Conservation (phyloP, 2,888 invertebrate species). For the Tortricodes alternella region DNA sequence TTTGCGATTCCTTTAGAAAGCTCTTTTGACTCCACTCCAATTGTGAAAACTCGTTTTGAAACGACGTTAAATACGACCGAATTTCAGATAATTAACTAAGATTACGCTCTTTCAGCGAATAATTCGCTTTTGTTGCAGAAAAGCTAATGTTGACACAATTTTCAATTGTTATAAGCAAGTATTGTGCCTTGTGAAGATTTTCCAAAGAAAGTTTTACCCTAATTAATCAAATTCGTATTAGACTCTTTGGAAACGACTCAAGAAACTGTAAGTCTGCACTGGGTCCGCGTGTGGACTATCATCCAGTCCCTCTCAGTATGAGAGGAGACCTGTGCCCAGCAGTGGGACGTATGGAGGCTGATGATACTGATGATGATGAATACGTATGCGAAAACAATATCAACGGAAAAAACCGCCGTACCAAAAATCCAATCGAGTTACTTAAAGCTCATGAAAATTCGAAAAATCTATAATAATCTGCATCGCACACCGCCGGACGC, state of each 20-base stretch:
- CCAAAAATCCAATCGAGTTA: slow-evolving; percentile 72
- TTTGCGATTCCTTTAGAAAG: slow-evolving; percentile 75
- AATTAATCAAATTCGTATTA: too few species aligned
- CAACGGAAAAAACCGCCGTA: slow-evolving; percentile 48
- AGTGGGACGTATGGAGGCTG: too few species aligned
- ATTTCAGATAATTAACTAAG: slow-evolving; percentile 79
- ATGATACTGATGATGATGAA: neutral
- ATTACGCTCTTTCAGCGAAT: slow-evolving; percentile 70
- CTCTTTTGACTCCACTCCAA: slow-evolving; percentile 73
- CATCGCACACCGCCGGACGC: slow-evolving; percentile 79
- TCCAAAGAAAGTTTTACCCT: neutral
- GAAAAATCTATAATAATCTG: slow-evolving; percentile 80
- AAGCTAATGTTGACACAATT: slow-evolving; percentile 40
- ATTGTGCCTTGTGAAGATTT: slow-evolving; percentile 17
- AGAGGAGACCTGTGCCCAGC: too few species aligned
- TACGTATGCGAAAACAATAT: neutral
- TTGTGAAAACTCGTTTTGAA: slow-evolving; percentile 73
- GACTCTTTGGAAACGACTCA: too few species aligned
- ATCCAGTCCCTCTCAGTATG: too few species aligned
- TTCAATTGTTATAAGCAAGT: slow-evolving; percentile 17
- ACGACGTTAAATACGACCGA: slow-evolving; percentile 75
- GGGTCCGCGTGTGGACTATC: neutral
- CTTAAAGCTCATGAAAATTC: slow-evolving; percentile 78
- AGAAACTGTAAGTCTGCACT: too few species aligned
- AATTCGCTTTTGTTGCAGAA: slow-evolving; percentile 65